Conservation (phyloP, 1,140 invertebrate species). For the Meteorus sp. region DNA sequence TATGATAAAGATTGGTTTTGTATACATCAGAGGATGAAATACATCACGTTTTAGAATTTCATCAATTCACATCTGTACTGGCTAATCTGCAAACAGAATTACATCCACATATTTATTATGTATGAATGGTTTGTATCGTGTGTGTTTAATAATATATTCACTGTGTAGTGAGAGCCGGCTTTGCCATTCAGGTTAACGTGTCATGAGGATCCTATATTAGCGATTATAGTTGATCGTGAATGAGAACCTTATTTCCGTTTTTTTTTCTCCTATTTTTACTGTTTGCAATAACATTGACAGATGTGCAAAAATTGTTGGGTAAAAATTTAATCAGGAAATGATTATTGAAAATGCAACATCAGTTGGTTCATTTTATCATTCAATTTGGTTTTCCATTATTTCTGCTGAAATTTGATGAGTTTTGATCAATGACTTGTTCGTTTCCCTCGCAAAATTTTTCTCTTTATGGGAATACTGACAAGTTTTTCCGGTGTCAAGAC, state of each 20-base stretch:
- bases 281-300: too few species aligned
- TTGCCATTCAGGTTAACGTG: conserved; percentile 46
- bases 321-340: too few species aligned
- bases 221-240: conserved; percentile 24
- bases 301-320: too few species aligned
- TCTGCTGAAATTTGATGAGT: too few species aligned
- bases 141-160: conserved; percentile 4
- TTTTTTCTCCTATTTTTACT: conserved; percentile 4
- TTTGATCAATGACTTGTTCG: too few species aligned
- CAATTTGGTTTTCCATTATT: too few species aligned
- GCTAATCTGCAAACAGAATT: conserved; percentile 37
- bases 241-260: conserved; percentile 21
- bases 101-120: neutral
- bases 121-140: neutral
- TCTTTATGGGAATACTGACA: too few species aligned
- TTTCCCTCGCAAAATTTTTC: too few species aligned
- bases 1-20: neutral
- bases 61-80: conserved; percentile 45
- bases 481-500: too few species aligned
- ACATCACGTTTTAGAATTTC: conserved; percentile 51
- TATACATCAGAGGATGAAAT: conserved; percentile 37
- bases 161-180: conserved; percentile 31
- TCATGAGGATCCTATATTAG: conserved; percentile 35
- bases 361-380: too few species aligned
- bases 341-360: too few species aligned